phyloP scores from a whole-genome alignment of 2,113 vertebrate species.

The Cyanoramphus novaezelandiae region DNA sequence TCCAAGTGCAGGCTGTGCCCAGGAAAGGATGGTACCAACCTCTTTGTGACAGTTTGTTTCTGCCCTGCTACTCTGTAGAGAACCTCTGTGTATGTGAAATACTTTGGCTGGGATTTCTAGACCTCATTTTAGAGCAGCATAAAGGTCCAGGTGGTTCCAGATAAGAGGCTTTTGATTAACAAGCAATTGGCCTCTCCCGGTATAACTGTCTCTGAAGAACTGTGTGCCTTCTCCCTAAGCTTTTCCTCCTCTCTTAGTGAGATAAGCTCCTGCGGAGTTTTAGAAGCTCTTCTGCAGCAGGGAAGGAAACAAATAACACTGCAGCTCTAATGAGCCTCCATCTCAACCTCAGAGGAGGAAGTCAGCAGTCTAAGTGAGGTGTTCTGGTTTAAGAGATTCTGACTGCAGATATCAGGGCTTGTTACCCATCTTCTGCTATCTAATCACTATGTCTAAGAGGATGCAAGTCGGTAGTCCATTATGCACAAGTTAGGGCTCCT shows the following conservation, averaged over 20 bases:
- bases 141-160: constrained; percentile 41
- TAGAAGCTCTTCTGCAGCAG: constrained; percentile 47
- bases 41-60: not conserved
- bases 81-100: not conserved
- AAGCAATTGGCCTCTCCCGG: not conserved
- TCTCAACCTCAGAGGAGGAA: not conserved
- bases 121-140: not conserved
- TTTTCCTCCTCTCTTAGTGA: not conserved
- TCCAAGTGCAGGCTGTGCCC: not conserved
- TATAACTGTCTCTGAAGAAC: constrained; percentile 23
- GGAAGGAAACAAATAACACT: constrained; percentile 4
- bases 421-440: not conserved
- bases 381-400: not conserved
- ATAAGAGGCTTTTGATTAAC: constrained; percentile 66
- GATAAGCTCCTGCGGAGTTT: constrained; percentile 54
- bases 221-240: constrained; percentile 6
- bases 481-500: not conserved
- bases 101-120: not conserved
- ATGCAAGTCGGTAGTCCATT: not conserved
- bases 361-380: not conserved
- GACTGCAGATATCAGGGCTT: not conserved
- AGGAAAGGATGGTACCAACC: not conserved
- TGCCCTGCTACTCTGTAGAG: not conserved
- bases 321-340: constrained; percentile 9
- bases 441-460: not conserved